Evolutionary conservation across 1,140 invertebrate species (phyloP).

Genomic region (Penaeus chinensis): DNA sequence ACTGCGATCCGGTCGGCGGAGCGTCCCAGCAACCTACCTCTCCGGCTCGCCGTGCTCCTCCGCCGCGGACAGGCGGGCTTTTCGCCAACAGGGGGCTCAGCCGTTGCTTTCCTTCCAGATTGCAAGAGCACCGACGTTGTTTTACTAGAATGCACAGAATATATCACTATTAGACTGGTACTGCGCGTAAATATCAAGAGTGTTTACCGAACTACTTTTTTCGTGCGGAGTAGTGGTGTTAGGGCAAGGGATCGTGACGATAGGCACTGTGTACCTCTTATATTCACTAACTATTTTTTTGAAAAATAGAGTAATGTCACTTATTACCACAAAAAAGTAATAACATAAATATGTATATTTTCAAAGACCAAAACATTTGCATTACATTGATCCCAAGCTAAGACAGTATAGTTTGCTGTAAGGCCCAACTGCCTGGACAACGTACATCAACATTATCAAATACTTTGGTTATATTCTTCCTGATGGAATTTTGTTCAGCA

Average conservation of each 20-base stretch:
- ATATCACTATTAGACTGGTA: background rate
- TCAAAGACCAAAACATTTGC: too few relatives aligned
- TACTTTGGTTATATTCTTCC: too few relatives aligned
- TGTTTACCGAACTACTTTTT: slow-evolving; percentile 36
- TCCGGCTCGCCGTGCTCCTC: background rate
- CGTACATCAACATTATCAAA: too few relatives aligned
- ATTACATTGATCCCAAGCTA: too few relatives aligned
- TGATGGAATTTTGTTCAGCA: too few relatives aligned
- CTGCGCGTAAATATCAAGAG: background rate
- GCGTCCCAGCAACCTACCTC: background rate
- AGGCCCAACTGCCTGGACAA: too few relatives aligned
- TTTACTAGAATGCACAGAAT: too few relatives aligned
- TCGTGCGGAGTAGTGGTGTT: background rate
- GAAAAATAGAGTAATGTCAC: background rate
- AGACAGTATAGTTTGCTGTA: too few relatives aligned
- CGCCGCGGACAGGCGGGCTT: background rate
- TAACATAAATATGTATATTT: background rate
- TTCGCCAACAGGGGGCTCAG: background rate
- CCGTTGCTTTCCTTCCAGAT: background rate
- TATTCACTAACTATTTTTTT: background rate
- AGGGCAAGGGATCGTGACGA: background rate
- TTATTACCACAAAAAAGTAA: background rate
- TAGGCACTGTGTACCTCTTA: too few relatives aligned
- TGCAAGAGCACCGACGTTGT: too few relatives aligned
- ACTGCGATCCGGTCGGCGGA: background rate